A percentile compares a stretch with the other conserved stretches of the same genome.
phyloP scores from a whole-genome alignment of 1,140 invertebrate species.

The Drosophila ambigua region DNA sequence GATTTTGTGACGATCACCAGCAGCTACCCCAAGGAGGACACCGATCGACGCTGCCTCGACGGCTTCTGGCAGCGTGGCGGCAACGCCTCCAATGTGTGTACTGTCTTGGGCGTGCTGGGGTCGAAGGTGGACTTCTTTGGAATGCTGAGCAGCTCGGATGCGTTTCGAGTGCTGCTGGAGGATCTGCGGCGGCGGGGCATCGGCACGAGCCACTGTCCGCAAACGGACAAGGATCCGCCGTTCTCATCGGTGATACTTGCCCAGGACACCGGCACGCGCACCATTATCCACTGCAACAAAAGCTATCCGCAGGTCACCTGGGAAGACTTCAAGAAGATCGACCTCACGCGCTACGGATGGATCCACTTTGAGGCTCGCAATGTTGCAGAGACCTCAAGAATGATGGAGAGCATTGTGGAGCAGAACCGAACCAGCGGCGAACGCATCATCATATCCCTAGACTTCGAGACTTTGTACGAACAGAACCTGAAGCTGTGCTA shows the following conservation, averaged over 20 bases:
- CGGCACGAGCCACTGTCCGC: constrained; percentile 84
- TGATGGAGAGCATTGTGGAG: constrained; percentile 86
- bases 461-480: constrained; percentile 86
- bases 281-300: constrained; percentile 88
- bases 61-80: constrained; percentile 89
- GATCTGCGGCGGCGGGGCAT: constrained; percentile 86
- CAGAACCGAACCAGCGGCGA: constrained; percentile 82
- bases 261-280: constrained; percentile 86
- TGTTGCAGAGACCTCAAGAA: constrained; percentile 85
- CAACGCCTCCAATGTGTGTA: constrained; percentile 89
- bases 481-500: constrained; percentile 85
- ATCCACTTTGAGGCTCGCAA: constrained; percentile 90
- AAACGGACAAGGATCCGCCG: constrained; percentile 82
- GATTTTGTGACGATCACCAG: constrained; percentile 85
- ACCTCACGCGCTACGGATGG: constrained; percentile 86
- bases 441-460: constrained; percentile 87
- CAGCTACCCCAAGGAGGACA: constrained; percentile 85
- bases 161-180: constrained; percentile 85
- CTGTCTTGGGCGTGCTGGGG: constrained; percentile 87
- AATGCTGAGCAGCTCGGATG: constrained; percentile 84
- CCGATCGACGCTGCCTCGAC: constrained; percentile 85
- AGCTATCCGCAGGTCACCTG: constrained; percentile 87
- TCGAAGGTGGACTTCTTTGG: constrained; percentile 86
- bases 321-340: constrained; percentile 86
- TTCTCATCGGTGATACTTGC: constrained; percentile 86